A percentile compares a stretch with the other conserved stretches of the same genome.
Conservation (phyloP, 2,888 invertebrate species). For the Mesorhabditis spiculigera region DNA sequence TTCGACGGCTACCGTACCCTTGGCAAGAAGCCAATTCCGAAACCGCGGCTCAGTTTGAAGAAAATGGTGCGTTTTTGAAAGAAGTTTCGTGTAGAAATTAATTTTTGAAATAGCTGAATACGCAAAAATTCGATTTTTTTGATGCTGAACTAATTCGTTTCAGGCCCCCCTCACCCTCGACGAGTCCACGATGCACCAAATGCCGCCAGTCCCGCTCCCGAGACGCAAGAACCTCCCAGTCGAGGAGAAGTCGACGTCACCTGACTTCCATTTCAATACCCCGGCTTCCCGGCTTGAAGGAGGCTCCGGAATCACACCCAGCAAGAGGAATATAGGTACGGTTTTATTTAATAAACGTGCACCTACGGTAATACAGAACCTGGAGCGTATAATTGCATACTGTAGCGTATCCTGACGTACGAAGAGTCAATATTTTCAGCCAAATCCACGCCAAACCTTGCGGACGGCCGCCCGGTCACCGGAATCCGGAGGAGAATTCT, state of each 20-base stretch:
- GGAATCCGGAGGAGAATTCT: constrained; percentile 1
- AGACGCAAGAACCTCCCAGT: not conserved
- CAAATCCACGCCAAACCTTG: constrained; percentile 2
- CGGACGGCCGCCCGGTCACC: constrained; percentile 3
- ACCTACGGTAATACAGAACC: no score
- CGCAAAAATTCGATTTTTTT: no score
- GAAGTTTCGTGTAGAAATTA: not conserved
- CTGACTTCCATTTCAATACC: not conserved
- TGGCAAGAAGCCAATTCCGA: not conserved
- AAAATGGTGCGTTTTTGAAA: not conserved
- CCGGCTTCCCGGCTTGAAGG: no score
- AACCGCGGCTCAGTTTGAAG: not conserved
- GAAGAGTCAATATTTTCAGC: not conserved
- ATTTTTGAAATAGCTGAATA: no score
- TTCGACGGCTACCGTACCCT: not conserved
- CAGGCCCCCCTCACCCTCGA: not conserved
- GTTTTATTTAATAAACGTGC: not conserved
- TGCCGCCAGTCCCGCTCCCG: not conserved
- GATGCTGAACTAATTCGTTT: not conserved
- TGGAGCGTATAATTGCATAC: no score
- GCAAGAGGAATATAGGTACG: not conserved
- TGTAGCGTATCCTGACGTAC: no score
- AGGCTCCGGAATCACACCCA: not conserved
- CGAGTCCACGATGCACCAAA: not conserved
- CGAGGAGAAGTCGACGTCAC: not conserved